Evolutionary conservation across 2,113 vertebrate genomes (phyloP).

Genomic region (Chaetodon trifascialis): DNA sequence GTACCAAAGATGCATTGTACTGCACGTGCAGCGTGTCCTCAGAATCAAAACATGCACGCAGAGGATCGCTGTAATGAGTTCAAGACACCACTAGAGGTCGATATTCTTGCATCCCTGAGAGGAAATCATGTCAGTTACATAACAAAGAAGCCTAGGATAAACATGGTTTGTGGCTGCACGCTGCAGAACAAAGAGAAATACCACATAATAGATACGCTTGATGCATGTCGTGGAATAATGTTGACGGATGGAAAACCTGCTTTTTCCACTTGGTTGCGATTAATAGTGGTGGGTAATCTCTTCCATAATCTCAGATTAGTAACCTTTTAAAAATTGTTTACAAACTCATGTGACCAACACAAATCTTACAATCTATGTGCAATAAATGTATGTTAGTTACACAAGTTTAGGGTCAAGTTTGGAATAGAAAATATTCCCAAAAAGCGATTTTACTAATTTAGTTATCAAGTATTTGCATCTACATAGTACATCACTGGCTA

Average conservation of each 20-base stretch:
- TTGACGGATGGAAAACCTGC: slow-evolving; percentile 19
- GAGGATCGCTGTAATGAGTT: slow-evolving; percentile 11
- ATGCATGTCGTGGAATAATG: slow-evolving; percentile 9
- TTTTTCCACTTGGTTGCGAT: slow-evolving; percentile 11
- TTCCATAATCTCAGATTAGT: slow-evolving; percentile 41
- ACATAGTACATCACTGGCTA: not conserved
- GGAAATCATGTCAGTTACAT: slow-evolving; percentile 59
- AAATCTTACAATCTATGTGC: not conserved
- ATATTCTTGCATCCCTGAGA: slow-evolving; percentile 17
- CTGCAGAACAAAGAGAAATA: slow-evolving; percentile 45
- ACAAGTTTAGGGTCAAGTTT: not conserved
- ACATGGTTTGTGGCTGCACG: slow-evolving; percentile 32
- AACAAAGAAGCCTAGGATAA: slow-evolving; percentile 63
- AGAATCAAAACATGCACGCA: slow-evolving; percentile 61
- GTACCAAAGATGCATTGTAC: slow-evolving; percentile 18
- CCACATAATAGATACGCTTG: not conserved
- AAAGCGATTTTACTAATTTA: not conserved
- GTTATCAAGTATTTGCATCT: not conserved
- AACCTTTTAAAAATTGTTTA: slow-evolving; percentile 28
- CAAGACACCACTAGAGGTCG: slow-evolving; percentile 64
- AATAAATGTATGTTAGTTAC: not conserved
- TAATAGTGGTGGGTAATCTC: slow-evolving; percentile 22
- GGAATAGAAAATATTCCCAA: not conserved
- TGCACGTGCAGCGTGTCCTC: slow-evolving; percentile 50
- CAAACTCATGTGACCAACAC: not conserved